phyloP scores from a whole-genome alignment of 2,113 vertebrate species.

The Erinaceus europaeus region DNA sequence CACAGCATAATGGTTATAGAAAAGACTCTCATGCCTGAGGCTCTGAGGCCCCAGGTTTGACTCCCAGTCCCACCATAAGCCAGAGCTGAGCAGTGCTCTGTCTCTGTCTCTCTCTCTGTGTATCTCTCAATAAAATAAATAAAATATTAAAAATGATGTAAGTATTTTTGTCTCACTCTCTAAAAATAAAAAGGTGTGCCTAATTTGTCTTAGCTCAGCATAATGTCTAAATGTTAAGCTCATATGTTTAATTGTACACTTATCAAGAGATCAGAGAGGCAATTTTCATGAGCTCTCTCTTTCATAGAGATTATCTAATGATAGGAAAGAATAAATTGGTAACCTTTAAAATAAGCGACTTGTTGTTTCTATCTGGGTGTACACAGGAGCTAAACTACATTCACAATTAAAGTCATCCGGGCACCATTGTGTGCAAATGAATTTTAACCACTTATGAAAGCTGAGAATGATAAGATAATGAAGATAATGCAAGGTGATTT shows the following conservation, averaged over 20 bases:
- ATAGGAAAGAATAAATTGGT: constrained; percentile 22
- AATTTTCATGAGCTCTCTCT: constrained; percentile 85
- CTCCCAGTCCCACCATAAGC: too few relatives aligned
- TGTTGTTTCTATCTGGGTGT: constrained; percentile 6
- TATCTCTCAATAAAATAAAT: too few relatives aligned
- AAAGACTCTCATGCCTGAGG: too few relatives aligned
- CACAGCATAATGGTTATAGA: too few relatives aligned
- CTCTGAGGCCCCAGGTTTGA: too few relatives aligned
- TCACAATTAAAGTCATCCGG: constrained; percentile 34
- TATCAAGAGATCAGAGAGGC: constrained; percentile 80
- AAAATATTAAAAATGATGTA: too few relatives aligned
- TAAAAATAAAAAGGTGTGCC: too few relatives aligned
- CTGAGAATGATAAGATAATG: not conserved
- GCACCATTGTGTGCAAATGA: constrained; percentile 14
- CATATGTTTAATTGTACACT: constrained; percentile 84
- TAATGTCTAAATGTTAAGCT: not conserved
- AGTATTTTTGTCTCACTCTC: too few relatives aligned
- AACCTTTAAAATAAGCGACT: constrained; percentile 50
- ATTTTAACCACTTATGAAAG: constrained; percentile 33
- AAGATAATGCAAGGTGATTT: not conserved
- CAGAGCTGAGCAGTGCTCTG: too few relatives aligned
- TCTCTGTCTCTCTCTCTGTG: too few relatives aligned
- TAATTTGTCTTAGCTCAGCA: constrained; percentile 11
- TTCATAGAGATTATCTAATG: constrained; percentile 26
- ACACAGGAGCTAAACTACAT: constrained; percentile 32